These are phyloP conservation scores for Cydia pomonella DNA, from an alignment of 1,140 invertebrate species.

Conservation along the genomic window DNA sequence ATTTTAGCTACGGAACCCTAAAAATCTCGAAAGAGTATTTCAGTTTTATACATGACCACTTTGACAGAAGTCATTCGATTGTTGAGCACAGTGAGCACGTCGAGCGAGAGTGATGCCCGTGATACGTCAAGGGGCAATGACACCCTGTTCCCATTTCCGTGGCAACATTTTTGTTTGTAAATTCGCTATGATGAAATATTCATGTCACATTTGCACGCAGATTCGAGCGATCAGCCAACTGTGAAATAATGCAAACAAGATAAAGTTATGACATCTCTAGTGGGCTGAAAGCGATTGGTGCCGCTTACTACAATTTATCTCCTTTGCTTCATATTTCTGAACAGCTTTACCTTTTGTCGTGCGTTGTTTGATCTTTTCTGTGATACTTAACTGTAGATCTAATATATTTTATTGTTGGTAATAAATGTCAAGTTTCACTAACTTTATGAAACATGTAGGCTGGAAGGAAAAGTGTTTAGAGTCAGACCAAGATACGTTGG, in stretches of 20 bases:
- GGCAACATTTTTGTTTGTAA: slow-evolving; percentile 50
- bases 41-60: neutral
- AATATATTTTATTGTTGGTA: neutral
- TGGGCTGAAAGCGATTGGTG: slow-evolving; percentile 43
- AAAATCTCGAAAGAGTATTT: neutral
- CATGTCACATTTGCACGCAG: slow-evolving; percentile 62
- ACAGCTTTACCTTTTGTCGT: slow-evolving; percentile 35
- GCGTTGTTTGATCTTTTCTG: slow-evolving; percentile 14
- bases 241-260: slow-evolving; percentile 75
- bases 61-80: neutral
- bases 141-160: slow-evolving; percentile 27
- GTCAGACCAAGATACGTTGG: too few species aligned
- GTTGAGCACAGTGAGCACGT: neutral
- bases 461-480: neutral
- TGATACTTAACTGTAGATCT: neutral
- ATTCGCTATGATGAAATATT: slow-evolving; percentile 60
- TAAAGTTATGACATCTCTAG: slow-evolving; percentile 72
- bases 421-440: neutral
- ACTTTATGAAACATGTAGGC: neutral
- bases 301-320: slow-evolving; percentile 40
- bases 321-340: slow-evolving; percentile 30
- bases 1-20: too few species aligned
- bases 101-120: neutral
- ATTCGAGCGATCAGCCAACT: slow-evolving; percentile 64
- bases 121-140: slow-evolving; percentile 14